phyloP scores from a whole-genome alignment of 2,888 invertebrate species.

The Teleogryllus oceanicus region DNA sequence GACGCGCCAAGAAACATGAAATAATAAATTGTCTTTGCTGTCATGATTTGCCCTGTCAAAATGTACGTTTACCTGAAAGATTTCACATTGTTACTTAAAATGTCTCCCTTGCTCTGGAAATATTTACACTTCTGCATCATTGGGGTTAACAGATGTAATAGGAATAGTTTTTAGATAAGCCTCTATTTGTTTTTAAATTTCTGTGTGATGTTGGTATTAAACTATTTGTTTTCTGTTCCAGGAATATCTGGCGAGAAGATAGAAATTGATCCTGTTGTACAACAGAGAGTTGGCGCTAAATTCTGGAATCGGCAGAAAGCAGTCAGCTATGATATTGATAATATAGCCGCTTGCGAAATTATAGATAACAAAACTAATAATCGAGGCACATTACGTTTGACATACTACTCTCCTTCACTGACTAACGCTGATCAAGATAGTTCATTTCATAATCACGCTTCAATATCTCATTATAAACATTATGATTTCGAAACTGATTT shows the following conservation, averaged over 20 bases:
- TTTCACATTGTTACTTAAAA: no score
- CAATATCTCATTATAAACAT: slow-evolving; percentile 61
- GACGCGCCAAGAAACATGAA: no score
- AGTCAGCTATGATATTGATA: slow-evolving; percentile 80
- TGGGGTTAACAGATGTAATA: no score
- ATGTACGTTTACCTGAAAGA: no score
- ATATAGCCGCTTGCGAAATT: slow-evolving; percentile 82
- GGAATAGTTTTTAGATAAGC: neutral
- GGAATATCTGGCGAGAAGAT: slow-evolving; percentile 85
- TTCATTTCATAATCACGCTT: slow-evolving; percentile 22
- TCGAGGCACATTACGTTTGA: slow-evolving; percentile 70
- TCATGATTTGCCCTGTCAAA: no score
- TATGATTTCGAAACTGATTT: slow-evolving; percentile 85
- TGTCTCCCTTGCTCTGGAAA: no score
- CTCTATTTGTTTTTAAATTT: slow-evolving; percentile 18
- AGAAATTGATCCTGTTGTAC: slow-evolving; percentile 81
- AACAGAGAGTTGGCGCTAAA: slow-evolving; percentile 48
- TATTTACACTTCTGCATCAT: no score
- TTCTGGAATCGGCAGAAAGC: slow-evolving; percentile 68
- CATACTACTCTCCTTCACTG: slow-evolving; percentile 49
- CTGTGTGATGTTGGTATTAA: neutral
- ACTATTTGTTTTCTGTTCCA: slow-evolving; percentile 38
- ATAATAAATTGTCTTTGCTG: no score
- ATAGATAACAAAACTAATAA: slow-evolving; percentile 67
- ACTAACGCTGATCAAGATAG: slow-evolving; percentile 21